Conservation (phyloP, 2,797 vertebrate species). For the Sarcophilus harrisii region DNA sequence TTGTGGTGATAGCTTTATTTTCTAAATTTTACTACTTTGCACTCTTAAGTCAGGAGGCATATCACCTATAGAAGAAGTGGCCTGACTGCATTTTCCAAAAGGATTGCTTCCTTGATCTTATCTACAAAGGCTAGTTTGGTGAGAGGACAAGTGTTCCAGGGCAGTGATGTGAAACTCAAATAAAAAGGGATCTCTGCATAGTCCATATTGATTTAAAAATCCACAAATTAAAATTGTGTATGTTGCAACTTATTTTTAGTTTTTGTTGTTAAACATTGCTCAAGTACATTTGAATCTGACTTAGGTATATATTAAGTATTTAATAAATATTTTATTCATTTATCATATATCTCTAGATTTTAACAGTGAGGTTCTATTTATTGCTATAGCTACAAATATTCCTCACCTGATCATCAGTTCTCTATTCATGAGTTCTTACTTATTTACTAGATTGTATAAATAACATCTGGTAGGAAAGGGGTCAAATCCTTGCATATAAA, state of each 20-base stretch:
- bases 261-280: not conserved
- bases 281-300: not conserved
- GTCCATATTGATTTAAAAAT: not conserved
- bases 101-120: no score
- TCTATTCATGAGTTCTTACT: not conserved
- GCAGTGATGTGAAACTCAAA: no score
- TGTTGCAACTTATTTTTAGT: not conserved
- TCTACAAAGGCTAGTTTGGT: not conserved
- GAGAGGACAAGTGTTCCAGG: not conserved
- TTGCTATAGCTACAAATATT: not conserved
- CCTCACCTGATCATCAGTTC: not conserved
- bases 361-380: not conserved
- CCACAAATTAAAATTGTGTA: not conserved
- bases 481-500: not conserved
- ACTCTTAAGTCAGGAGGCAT: not conserved
- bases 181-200: not conserved
- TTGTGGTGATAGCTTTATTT: not conserved
- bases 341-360: not conserved
- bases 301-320: not conserved
- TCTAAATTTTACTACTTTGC: not conserved
- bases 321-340: not conserved
- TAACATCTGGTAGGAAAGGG: not conserved
- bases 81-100: not conserved
- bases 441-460: not conserved
- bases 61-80: not conserved